A percentile compares a stretch with the other conserved stretches of the same genome.
phyloP scores from a whole-genome alignment of 2,888 invertebrate genomes.

The Vesta saturnalis region DNA sequence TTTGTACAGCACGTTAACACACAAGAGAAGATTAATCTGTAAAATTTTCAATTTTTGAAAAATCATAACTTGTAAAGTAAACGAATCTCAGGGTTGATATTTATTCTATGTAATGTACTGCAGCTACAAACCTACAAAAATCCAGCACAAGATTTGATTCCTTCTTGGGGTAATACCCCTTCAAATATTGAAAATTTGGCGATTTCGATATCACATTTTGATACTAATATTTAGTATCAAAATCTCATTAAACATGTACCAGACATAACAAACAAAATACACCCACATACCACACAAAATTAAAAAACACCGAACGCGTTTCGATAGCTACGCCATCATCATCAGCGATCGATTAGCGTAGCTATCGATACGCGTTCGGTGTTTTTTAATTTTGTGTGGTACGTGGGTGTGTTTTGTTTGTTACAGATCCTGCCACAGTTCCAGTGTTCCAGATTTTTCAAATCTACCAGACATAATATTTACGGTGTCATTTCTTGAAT shows the following conservation, averaged over 20 bases:
- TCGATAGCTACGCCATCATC: too few relatives aligned
- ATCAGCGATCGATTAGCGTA: too few relatives aligned
- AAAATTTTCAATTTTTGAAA: not conserved
- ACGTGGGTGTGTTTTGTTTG: too few relatives aligned
- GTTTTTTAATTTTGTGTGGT: too few relatives aligned
- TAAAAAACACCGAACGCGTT: too few relatives aligned
- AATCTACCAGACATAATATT: not conserved
- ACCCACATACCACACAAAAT: too few relatives aligned
- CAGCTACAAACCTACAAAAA: not conserved
- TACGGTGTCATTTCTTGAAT: not conserved
- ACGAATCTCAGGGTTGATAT: not conserved
- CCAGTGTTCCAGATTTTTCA: too few relatives aligned
- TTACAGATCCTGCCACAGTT: too few relatives aligned
- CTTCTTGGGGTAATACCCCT: not conserved
- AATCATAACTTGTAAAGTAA: not conserved
- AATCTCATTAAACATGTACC: too few relatives aligned
- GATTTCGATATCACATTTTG: not conserved
- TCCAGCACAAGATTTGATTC: not conserved
- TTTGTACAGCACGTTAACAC: not conserved
- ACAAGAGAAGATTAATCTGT: too few relatives aligned
- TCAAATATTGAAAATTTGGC: not conserved
- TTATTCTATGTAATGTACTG: not conserved
- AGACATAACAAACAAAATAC: too few relatives aligned
- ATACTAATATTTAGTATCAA: not conserved
- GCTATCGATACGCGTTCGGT: not conserved